A percentile compares a stretch with the other conserved stretches of the same genome.
Evolutionary conservation across 2,797 vertebrate species (phyloP).

Genomic region (Chelonia mydas): DNA sequence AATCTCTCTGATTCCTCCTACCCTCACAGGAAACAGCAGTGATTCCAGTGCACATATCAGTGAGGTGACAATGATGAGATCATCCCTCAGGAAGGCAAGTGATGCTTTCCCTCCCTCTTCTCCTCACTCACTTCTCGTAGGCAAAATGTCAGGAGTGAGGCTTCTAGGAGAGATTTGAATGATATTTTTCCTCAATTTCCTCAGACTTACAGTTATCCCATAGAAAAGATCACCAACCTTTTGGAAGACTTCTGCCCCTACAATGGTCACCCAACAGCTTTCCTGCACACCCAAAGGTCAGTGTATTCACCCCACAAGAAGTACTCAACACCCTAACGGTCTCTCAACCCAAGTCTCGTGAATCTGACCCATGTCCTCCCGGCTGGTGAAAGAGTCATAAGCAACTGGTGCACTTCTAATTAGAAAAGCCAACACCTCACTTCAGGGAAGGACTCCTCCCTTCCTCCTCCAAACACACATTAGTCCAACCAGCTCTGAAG

Average conservation of each 20-base stretch:
- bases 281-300: background rate
- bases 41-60: fast-evolving
- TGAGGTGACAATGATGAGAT: background rate
- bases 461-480: background rate
- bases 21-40: background rate
- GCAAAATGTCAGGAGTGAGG: background rate
- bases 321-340: background rate
- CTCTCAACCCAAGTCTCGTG: background rate
- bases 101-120: background rate
- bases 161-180: background rate
- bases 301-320: background rate
- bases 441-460: background rate
- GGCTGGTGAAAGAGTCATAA: background rate
- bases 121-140: background rate
- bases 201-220: fast-evolving
- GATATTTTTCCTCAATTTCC: fast-evolving
- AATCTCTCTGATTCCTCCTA: too few species aligned
- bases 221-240: background rate
- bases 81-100: fast-evolving
- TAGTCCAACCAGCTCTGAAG: background rate
- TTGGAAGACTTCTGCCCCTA: background rate
- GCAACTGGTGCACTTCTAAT: background rate
- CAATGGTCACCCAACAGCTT: background rate
- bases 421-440: background rate
- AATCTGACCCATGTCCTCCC: background rate